A percentile compares a stretch with the other conserved stretches of the same genome.
Evolutionary conservation across 2,797 vertebrate genomes (phyloP).

Genomic region (Dermochelys coriacea): DNA sequence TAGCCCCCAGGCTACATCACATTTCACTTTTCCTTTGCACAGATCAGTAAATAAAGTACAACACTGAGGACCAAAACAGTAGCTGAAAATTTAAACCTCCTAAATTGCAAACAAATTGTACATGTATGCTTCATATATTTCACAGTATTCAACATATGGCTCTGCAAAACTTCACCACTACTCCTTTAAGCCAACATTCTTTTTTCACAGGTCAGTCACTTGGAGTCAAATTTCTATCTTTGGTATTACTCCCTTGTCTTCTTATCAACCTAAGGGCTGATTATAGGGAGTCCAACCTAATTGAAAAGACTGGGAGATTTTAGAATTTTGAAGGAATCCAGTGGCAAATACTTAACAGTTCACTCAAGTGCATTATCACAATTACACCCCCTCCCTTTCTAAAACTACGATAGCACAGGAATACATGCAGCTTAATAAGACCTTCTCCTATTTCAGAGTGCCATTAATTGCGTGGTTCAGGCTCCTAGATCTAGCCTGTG

Average conservation of each 20-base stretch:
- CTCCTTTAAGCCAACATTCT: background rate
- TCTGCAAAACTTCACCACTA: background rate
- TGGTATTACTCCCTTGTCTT: background rate
- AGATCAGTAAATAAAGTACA: background rate
- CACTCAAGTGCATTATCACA: background rate
- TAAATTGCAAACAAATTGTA: background rate
- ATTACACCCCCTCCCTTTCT: background rate
- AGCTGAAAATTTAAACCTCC: background rate
- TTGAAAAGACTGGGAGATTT: background rate
- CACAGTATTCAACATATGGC: background rate
- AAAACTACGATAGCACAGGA: background rate
- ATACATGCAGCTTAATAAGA: background rate
- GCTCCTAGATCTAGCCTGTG: background rate
- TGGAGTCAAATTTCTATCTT: background rate
- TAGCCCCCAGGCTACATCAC: rapidly evolving
- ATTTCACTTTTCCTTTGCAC: background rate
- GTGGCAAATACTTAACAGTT: background rate
- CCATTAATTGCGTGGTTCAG: background rate
- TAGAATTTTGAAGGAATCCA: background rate
- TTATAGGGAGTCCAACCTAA: background rate
- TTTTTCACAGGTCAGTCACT: background rate
- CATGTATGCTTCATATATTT: background rate
- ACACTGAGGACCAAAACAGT: background rate
- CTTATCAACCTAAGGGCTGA: background rate
- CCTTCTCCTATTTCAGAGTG: background rate